Conservation (phyloP, 2,888 invertebrate genomes). For the Blastobasis lacticolella region DNA sequence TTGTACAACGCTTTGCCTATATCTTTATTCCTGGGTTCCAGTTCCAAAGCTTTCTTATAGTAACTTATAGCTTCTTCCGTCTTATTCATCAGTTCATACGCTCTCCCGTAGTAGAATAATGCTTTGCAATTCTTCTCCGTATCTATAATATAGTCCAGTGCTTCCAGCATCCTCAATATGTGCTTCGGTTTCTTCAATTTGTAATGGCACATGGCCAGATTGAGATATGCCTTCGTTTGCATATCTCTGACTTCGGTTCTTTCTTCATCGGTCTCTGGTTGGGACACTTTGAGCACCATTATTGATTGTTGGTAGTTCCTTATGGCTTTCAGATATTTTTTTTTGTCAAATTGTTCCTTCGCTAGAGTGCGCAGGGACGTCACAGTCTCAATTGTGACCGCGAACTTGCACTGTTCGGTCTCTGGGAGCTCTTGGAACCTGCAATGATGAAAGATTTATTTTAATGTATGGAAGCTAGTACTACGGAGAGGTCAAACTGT, state of each 20-base stretch:
- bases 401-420: slow-evolving; percentile 48
- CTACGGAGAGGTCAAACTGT: too few relatives aligned
- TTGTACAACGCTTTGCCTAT: slow-evolving; percentile 43
- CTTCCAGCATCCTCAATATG: slow-evolving; percentile 47
- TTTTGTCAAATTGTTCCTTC: slow-evolving; percentile 36
- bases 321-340: slow-evolving; percentile 37
- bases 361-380: slow-evolving; percentile 41
- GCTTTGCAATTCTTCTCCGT: slow-evolving; percentile 52
- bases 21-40: slow-evolving; percentile 59
- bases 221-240: slow-evolving; percentile 41
- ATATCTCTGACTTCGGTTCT: slow-evolving; percentile 34
- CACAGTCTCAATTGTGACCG: slow-evolving; percentile 42
- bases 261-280: slow-evolving; percentile 31
- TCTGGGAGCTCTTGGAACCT: slow-evolving; percentile 56
- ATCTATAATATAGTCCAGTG: slow-evolving; percentile 40
- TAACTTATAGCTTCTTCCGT: slow-evolving; percentile 40
- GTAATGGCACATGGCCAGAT: slow-evolving; percentile 53
- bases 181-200: slow-evolving; percentile 51
- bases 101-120: slow-evolving; percentile 50
- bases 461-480: too few relatives aligned
- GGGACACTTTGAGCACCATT: slow-evolving; percentile 36
- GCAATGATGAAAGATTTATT: slow-evolving; percentile 9
- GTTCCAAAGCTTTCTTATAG: slow-evolving; percentile 52
- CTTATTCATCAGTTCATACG: slow-evolving; percentile 41
- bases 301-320: slow-evolving; percentile 50